Evolutionary conservation across 2,797 vertebrate genomes (phyloP).

Genomic region (Macropus fuliginosus): DNA sequence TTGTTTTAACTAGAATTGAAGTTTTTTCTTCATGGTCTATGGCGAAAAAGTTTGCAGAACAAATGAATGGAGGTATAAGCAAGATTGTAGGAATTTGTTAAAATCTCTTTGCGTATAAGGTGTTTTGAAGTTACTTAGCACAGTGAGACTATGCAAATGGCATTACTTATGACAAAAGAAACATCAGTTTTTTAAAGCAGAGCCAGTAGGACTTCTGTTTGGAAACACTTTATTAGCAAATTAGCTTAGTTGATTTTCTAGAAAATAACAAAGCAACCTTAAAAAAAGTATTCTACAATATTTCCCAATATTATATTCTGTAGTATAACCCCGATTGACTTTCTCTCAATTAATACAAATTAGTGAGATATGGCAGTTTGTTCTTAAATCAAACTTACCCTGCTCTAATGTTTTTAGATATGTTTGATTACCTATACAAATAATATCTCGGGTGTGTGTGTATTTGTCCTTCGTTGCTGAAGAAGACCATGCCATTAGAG

Average conservation of each 20-base stretch:
- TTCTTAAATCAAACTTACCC: neutral
- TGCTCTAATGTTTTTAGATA: neutral
- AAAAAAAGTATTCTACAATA: neutral
- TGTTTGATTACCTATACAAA: neutral
- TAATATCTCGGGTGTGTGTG: neutral
- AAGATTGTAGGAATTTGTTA: slow-evolving; percentile 14
- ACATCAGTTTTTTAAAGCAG: slow-evolving; percentile 49
- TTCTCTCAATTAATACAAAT: neutral
- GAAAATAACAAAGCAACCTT: neutral
- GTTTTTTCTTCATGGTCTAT: slow-evolving; percentile 40
- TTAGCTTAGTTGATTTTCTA: slow-evolving; percentile 1
- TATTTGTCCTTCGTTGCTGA: too few species aligned
- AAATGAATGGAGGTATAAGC: neutral
- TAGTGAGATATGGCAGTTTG: slow-evolving; percentile 7
- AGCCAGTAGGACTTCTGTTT: slow-evolving; percentile 25
- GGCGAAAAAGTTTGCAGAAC: slow-evolving; percentile 20
- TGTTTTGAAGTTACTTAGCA: neutral
- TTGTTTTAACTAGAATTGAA: slow-evolving; percentile 19
- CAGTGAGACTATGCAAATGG: neutral
- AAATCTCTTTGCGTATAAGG: neutral
- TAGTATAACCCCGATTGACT: neutral
- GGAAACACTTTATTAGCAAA: slow-evolving; percentile 22
- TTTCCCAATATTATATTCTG: neutral
- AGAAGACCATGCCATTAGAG: too few species aligned
- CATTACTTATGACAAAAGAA: slow-evolving; percentile 33